Evolutionary conservation across 2,888 invertebrate species (phyloP).

Genomic region (Alcis repandata): DNA sequence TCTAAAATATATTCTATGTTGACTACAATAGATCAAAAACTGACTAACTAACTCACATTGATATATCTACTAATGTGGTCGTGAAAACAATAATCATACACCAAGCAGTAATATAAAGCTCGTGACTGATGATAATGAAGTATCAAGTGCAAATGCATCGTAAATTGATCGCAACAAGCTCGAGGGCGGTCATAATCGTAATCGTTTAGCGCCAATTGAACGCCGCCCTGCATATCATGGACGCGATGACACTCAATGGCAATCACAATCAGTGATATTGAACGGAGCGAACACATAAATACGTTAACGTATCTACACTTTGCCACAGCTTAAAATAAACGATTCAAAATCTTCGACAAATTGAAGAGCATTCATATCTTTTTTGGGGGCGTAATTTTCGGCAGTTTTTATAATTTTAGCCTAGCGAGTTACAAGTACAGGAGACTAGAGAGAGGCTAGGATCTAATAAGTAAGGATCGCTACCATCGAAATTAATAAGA

Average conservation of each 20-base stretch:
- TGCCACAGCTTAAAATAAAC: too few species aligned
- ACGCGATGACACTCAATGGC: conserved; percentile 15
- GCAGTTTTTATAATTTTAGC: too few species aligned
- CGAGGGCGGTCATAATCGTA: conserved; percentile 24
- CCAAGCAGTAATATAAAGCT: background rate
- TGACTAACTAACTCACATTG: background rate
- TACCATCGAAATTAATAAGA: too few species aligned
- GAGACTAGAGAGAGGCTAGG: too few species aligned
- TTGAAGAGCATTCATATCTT: too few species aligned
- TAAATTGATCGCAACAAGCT: conserved; percentile 17
- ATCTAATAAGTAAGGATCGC: too few species aligned
- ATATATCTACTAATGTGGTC: background rate
- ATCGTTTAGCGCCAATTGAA: conserved; percentile 41
- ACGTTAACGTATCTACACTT: background rate
- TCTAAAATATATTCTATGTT: background rate
- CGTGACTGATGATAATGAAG: background rate
- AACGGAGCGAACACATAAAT: conserved; percentile 9
- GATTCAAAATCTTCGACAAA: too few species aligned
- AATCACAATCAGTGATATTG: conserved; percentile 15
- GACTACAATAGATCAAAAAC: too few species aligned
- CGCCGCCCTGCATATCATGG: conserved; percentile 4
- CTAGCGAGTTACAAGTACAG: too few species aligned
- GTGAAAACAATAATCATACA: background rate
- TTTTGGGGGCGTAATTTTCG: too few species aligned
- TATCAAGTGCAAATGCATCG: conserved; percentile 23